A percentile compares a stretch with the other conserved stretches of the same genome.
phyloP scores from a whole-genome alignment of 2,113 vertebrate species.

The Dromiciops gliroides region DNA sequence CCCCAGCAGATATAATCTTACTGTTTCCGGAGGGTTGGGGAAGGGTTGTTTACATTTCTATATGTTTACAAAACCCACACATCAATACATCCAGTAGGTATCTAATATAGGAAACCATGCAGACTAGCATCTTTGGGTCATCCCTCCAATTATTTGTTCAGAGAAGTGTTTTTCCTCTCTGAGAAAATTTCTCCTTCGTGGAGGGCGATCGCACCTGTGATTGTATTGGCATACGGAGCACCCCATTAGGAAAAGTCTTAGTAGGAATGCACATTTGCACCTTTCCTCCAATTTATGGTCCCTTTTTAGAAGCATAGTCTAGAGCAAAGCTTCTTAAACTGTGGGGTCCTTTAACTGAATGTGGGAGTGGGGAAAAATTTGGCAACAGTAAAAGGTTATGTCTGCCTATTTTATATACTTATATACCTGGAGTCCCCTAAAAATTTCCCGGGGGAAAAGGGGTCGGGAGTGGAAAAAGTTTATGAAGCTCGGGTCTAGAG shows the following conservation, averaged over 20 bases:
- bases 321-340: no score
- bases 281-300: not conserved
- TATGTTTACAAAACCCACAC: not conserved
- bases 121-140: not conserved
- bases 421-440: no score
- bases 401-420: no score
- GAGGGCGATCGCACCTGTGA: not conserved
- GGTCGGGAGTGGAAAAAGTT: no score
- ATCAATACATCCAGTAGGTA: not conserved
- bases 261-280: not conserved
- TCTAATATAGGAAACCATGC: slow-evolving; percentile 16
- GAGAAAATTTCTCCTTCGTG: not conserved
- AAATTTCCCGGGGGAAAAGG: no score
- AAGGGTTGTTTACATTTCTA: not conserved
- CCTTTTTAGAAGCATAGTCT: not conserved
- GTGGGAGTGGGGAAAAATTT: no score
- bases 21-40: not conserved
- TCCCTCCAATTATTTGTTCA: not conserved
- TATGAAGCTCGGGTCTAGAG: no score
- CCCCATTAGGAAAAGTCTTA: not conserved
- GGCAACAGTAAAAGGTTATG: no score
- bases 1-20: not conserved
- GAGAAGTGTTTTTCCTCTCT: rapidly evolving
- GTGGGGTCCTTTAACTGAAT: no score
- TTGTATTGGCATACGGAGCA: not conserved